A percentile compares a stretch with the other conserved stretches of the same genome.
These are phyloP conservation scores for Ictalurus punctatus DNA, from an alignment of 2,113 vertebrate genomes.

Conservation along the genomic window DNA sequence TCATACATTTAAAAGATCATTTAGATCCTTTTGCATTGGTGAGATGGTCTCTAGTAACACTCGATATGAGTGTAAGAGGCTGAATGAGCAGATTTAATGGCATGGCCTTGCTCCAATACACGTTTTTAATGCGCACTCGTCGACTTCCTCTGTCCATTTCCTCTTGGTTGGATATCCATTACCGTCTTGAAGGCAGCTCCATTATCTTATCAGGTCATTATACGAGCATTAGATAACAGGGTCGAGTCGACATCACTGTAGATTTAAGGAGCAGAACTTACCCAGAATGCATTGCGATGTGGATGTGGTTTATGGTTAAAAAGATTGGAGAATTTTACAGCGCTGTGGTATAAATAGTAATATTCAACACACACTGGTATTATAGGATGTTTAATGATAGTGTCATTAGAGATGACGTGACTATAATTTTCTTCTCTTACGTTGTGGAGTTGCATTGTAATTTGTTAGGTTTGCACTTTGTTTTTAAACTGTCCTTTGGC, in stretches of 20 bases:
- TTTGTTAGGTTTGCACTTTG: background rate
- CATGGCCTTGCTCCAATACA: background rate
- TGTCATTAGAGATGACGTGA: background rate
- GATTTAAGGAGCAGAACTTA: background rate
- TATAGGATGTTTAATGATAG: background rate
- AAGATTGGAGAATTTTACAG: background rate
- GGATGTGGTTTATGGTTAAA: background rate
- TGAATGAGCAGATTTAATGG: background rate
- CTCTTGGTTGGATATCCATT: background rate
- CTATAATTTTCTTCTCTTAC: background rate
- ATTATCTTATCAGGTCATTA: background rate
- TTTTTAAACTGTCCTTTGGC: background rate
- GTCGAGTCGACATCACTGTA: background rate
- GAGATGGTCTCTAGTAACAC: background rate
- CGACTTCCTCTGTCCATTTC: background rate
- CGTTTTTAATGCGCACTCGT: background rate
- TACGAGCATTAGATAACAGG: background rate
- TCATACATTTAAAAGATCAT: background rate
- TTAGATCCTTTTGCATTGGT: background rate
- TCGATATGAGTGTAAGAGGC: background rate
- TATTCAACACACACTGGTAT: background rate
- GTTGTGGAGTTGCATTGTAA: background rate
- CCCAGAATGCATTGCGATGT: background rate
- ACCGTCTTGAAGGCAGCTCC: background rate
- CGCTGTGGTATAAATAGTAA: background rate